Conservation (phyloP, 37 sponge, comb jelly and placozoan species). For the Tethya wilhelma region DNA sequence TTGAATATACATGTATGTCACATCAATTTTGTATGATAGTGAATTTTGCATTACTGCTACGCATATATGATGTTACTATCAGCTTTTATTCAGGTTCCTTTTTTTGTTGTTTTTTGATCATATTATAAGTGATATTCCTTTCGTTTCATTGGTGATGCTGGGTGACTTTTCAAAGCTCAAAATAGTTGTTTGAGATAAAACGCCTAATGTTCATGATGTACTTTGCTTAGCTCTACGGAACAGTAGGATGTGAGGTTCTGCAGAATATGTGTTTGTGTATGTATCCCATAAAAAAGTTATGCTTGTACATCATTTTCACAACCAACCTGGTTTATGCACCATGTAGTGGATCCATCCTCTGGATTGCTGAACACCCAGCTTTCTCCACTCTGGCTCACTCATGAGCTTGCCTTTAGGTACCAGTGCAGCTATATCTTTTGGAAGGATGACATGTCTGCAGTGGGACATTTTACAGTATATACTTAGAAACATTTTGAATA, state of each 20-base stretch:
- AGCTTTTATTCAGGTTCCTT: too few species aligned
- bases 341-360: slow-evolving; percentile 93
- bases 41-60: too few species aligned
- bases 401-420: slow-evolving; percentile 74
- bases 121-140: too few species aligned
- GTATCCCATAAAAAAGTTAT: background rate
- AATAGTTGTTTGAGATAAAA: too few species aligned
- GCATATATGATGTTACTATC: too few species aligned
- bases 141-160: too few species aligned
- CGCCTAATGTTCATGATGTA: too few species aligned
- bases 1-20: too few species aligned
- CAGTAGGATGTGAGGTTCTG: slow-evolving; percentile 88
- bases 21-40: too few species aligned
- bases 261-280: too few species aligned
- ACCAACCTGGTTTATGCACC: slow-evolving; percentile 75
- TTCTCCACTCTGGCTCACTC: slow-evolving; percentile 84
- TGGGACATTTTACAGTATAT: background rate
- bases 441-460: slow-evolving; percentile 85
- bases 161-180: too few species aligned
- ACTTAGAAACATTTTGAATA: background rate
- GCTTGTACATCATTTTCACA: background rate
- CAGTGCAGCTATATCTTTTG: slow-evolving; percentile 73
- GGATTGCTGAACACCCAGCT: slow-evolving; percentile 91
- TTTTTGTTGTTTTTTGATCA: too few species aligned
- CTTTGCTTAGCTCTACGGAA: slow-evolving; percentile 55